Evolutionary conservation across 2,888 invertebrate species (phyloP), one percentile per base, ranked within the genome.

Genomic region (Drosophila percnosoma): DNA sequence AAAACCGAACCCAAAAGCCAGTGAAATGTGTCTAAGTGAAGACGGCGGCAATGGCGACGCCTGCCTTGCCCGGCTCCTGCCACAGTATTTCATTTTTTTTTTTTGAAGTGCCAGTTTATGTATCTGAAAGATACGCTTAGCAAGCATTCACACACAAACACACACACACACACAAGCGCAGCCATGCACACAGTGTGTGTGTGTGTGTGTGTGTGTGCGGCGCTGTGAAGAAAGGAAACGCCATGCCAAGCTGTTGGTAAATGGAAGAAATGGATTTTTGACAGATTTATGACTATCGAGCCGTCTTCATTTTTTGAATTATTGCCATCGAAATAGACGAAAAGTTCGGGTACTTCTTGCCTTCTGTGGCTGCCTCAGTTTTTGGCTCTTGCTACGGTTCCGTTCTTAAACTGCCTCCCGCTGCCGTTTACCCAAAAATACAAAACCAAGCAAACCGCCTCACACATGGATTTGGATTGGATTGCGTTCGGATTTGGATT

Each of bases 261-360:
- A 92, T 92, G 90, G 82, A 92, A 92, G 92, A 92, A 92, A 92
- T 92, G 93, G 92, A 92, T 92, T 92, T 92, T 92, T 92, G 92
- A 92, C 92, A 92, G 92, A 92, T 92, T 92, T 92, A 92, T 92
- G 92, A 92, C 92, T 92, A 92, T 92, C 91, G 92, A 91, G 92
- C 93, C 92, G 91, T 92, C 92, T 91, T 92, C 87, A 90, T 90
- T 88, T 91, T 92, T 92, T 92, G 93, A 92, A 93, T 92, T 92
- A 92, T 92, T 91, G 92, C 93, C 91, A 91, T 93, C 92, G 89
- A 92, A 92, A 93, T 92, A 93, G 93, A 92, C 92, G 91, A 92
- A 90, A 78, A 87, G 82, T 87, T 76, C 68, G 82, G 83, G 80
- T 83, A 81, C 80, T 63, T 75, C 69, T 80, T 75, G 73, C 73